Evolutionary conservation across 1,140 invertebrate genomes (phyloP).

Genomic region (Colletes gigas): DNA sequence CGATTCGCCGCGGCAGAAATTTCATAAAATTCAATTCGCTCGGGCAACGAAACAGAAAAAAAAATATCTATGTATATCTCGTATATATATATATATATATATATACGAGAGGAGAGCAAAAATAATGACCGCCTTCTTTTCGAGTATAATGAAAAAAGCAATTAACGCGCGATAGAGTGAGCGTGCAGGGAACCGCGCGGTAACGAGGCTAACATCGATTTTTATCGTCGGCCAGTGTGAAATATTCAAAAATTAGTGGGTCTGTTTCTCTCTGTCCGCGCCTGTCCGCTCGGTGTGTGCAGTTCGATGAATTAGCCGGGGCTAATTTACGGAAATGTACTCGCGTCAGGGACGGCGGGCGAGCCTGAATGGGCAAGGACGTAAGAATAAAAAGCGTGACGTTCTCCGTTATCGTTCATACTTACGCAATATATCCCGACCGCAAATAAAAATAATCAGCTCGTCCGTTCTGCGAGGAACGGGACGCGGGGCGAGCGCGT

Average conservation of each 20-base stretch:
- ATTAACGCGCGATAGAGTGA: constrained; percentile 23
- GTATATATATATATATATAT: not conserved
- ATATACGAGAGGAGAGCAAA: constrained; percentile 2
- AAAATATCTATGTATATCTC: too few species aligned
- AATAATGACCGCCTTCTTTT: constrained; percentile 27
- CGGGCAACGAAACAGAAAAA: not conserved
- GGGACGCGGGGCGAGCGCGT: not conserved
- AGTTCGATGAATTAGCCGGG: constrained; percentile 18
- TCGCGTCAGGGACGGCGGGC: constrained; percentile 17
- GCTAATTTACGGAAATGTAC: constrained; percentile 51
- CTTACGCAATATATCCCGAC: constrained; percentile 51
- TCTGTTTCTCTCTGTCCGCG: constrained; percentile 1
- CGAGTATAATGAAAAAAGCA: constrained; percentile 39
- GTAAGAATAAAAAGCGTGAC: constrained; percentile 61
- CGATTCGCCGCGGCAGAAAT: not conserved
- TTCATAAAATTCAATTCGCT: constrained; percentile 14
- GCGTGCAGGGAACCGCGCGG: not conserved
- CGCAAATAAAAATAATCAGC: constrained; percentile 58
- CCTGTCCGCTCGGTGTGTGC: not conserved
- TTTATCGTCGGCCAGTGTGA: constrained; percentile 30
- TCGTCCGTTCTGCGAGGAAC: not conserved
- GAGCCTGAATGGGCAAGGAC: constrained; percentile 52
- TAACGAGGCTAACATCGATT: constrained; percentile 30
- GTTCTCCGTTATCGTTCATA: constrained; percentile 35
- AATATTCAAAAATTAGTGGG: constrained; percentile 36